Evolutionary conservation across 2,888 invertebrate genomes (phyloP), one percentile per base, ranked within the genome.

Genomic region (Callinectes sapidus): DNA sequence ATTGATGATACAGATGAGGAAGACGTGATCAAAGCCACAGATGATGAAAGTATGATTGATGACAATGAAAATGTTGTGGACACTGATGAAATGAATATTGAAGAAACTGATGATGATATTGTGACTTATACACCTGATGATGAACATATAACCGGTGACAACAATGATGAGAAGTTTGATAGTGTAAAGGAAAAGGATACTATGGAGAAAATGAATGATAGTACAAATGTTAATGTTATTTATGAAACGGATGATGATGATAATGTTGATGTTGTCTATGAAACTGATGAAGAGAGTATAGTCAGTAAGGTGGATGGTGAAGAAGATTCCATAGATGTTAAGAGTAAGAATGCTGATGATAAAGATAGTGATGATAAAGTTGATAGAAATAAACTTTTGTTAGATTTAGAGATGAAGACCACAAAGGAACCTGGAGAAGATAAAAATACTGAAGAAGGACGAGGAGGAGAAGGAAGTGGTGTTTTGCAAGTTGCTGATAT

Each of bases 261-360:
- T 89, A 32, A 42, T 32, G 61, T 23, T 61, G 42, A 32, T 61
- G 32, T 5, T 89, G 89, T 32, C 55, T 28, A 66, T 18, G 61
- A 61, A 14, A 89, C 28, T 89, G 61, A 61, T 89, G 18, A 89
- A 61, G 32, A 61, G 18, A 87, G 13, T 87, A 54, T n/a, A n/a
- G n/a, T 6, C n/a, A 87, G n/a, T 48, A 87, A 48, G 42, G 87
- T n/a, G 10, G 28, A 87, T 54, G 48, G n/a, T 16, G 23, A 87
- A 54, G 28, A 39, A 54, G 54, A 54, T 48, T 48, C 16, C 23
- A 35, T 48, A 48, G 48, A 87, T 10, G n/a, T n/a, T 87, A 28
- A 87, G 13, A 87, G 87, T 42, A 87, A 28, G 13, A n/a, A 48
- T 48, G n/a, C n/a, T 48, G 16, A 10, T 42, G 48, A 14, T 87